Percentiles rank a stretch among this genome's conserved stretches.
These are phyloP conservation scores for Malacoctenus gilli DNA, from an alignment of 2,797 vertebrate genomes.

Conservation along the genomic window DNA sequence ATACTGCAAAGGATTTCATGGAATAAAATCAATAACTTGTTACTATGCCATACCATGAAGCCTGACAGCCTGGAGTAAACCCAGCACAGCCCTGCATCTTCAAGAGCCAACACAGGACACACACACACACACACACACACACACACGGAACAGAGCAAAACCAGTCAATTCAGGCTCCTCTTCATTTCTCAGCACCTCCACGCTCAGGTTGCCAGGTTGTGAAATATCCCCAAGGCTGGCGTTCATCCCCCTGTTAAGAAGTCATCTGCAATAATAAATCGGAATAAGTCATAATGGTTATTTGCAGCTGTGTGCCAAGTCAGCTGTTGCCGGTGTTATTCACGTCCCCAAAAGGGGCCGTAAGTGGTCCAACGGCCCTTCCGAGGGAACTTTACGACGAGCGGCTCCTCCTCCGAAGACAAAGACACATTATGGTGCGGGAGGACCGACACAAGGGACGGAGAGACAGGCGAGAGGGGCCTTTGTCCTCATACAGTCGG, in stretches of 20 bases:
- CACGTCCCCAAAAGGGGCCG: no score
- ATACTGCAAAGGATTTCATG: constrained; percentile 43
- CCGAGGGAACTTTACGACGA: no score
- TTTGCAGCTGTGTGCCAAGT: not conserved
- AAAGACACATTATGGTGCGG: no score
- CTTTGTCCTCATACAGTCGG: no score
- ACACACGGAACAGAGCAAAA: not conserved
- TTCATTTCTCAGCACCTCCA: constrained; percentile 6
- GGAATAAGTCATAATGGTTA: no score
- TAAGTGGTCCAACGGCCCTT: no score
- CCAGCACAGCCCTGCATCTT: constrained; percentile 8
- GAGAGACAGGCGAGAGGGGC: no score
- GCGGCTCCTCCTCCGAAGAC: no score
- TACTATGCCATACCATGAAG: constrained; percentile 43
- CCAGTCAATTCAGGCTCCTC: constrained; percentile 12
- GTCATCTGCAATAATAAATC: not conserved
- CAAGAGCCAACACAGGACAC: constrained; percentile 4
- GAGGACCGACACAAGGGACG: no score
- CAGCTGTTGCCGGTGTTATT: not conserved
- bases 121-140: not conserved
- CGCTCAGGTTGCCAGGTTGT: not conserved
- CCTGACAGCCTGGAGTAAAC: constrained; percentile 29
- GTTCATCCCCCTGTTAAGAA: not conserved
- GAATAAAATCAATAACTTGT: constrained; percentile 54
- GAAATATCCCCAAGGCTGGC: not conserved